phyloP scores from a whole-genome alignment of 2,113 vertebrate genomes.

The Varanus komodoensis region DNA sequence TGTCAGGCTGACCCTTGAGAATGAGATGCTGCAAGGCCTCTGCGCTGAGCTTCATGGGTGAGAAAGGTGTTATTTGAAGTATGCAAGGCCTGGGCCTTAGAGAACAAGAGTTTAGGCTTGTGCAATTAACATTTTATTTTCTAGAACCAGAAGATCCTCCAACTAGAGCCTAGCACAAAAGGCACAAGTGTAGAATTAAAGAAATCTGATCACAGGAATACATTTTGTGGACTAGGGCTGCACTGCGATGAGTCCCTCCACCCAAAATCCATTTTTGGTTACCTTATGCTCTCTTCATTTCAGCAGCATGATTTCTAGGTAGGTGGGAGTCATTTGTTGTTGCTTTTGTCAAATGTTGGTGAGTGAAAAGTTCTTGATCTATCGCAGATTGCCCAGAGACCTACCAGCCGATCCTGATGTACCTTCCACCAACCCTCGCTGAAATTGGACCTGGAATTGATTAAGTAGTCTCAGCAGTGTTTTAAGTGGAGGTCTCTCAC shows the following conservation, averaged over 20 bases:
- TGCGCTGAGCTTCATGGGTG: neutral
- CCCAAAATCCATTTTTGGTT: neutral
- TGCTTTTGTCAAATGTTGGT: neutral
- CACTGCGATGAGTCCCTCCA: neutral
- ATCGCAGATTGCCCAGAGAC: neutral
- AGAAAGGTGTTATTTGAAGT: neutral
- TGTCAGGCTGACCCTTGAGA: neutral
- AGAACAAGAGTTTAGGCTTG: neutral
- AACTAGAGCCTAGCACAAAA: neutral
- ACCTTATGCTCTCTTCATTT: neutral
- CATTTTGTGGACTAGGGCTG: neutral
- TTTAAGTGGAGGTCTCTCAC: neutral
- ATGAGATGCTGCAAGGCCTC: neutral
- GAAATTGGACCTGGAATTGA: neutral
- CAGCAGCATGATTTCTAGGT: neutral
- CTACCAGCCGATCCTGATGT: neutral
- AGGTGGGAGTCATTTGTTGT: neutral
- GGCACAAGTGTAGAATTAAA: neutral
- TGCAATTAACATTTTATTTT: neutral
- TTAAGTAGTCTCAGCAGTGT: neutral
- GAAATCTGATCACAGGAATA: neutral
- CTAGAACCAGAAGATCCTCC: neutral
- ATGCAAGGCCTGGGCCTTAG: neutral
- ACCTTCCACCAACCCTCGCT: neutral
- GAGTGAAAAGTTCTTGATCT: neutral